phyloP scores from a whole-genome alignment of 2,797 vertebrate genomes.

The Chaetophractus vellerosus region DNA sequence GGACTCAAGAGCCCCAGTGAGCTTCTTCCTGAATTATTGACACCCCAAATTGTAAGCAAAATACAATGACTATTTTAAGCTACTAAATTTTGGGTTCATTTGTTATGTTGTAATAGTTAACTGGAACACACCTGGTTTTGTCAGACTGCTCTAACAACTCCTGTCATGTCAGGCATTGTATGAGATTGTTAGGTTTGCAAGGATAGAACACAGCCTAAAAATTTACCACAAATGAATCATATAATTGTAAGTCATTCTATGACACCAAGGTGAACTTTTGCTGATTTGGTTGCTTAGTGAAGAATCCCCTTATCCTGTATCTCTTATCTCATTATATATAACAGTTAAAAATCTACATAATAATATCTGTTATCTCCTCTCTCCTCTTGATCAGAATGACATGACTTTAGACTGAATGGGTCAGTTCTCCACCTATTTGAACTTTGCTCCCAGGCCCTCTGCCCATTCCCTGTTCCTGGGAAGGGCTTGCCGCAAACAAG shows the following conservation, averaged over 20 bases:
- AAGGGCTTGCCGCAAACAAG: not conserved
- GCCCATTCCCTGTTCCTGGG: not conserved
- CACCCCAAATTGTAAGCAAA: not conserved
- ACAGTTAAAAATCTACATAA: not conserved
- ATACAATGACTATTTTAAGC: not conserved
- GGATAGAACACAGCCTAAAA: constrained; percentile 32
- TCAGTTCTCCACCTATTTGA: not conserved
- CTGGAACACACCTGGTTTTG: not conserved
- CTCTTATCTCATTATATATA: constrained; percentile 39
- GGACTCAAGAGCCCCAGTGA: not conserved
- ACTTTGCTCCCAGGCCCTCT: constrained; percentile 31
- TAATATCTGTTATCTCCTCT: constrained; percentile 34
- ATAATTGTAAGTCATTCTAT: constrained; percentile 53
- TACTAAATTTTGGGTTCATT: not conserved
- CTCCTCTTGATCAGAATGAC: not conserved
- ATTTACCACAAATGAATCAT: constrained; percentile 34
- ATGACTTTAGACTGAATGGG: not conserved
- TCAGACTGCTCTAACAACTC: not conserved
- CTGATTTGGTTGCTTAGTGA: constrained; percentile 65
- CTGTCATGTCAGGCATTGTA: not conserved
- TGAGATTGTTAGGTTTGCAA: constrained; percentile 6
- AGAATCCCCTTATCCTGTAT: constrained; percentile 69
- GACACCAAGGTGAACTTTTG: constrained; percentile 54
- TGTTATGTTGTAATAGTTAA: not conserved
- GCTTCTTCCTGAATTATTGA: not conserved